Conservation (phyloP, 2,797 vertebrate species). For the Falco berigora region DNA sequence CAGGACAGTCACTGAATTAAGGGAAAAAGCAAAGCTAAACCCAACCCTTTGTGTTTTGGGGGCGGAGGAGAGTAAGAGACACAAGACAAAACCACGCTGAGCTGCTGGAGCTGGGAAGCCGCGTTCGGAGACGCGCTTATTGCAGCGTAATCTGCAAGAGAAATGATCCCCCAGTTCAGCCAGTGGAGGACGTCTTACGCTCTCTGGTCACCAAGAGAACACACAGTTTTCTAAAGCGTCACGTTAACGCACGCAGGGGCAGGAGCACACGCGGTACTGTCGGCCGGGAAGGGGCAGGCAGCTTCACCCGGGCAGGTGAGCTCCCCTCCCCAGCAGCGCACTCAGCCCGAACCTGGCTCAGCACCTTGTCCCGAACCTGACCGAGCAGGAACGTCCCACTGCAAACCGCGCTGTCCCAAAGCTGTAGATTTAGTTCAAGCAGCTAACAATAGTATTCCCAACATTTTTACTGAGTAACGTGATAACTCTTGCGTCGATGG, state of each 20-base stretch:
- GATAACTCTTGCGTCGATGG: neutral
- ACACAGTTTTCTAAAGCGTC: neutral
- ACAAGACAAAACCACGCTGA: neutral
- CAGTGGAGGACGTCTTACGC: neutral
- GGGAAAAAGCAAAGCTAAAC: neutral
- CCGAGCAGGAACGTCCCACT: neutral
- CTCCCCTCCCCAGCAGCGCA: neutral
- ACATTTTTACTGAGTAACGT: neutral
- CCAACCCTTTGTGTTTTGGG: neutral
- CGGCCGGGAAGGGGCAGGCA: neutral
- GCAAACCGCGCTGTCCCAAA: neutral
- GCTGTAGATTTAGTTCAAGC: neutral
- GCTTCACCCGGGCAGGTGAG: neutral
- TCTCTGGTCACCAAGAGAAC: neutral
- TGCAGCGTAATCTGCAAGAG: neutral
- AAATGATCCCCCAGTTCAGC: neutral
- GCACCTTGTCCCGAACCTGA: neutral
- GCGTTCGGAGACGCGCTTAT: neutral
- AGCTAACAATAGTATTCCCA: neutral
- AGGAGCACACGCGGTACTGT: neutral
- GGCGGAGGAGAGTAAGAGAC: neutral
- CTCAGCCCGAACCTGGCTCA: neutral
- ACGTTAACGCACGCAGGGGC: neutral
- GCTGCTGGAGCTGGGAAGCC: neutral
- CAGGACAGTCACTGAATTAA: neutral